Evolutionary conservation across 2,888 invertebrate genomes (phyloP).

Genomic region (Caradrina clavipalpis): DNA sequence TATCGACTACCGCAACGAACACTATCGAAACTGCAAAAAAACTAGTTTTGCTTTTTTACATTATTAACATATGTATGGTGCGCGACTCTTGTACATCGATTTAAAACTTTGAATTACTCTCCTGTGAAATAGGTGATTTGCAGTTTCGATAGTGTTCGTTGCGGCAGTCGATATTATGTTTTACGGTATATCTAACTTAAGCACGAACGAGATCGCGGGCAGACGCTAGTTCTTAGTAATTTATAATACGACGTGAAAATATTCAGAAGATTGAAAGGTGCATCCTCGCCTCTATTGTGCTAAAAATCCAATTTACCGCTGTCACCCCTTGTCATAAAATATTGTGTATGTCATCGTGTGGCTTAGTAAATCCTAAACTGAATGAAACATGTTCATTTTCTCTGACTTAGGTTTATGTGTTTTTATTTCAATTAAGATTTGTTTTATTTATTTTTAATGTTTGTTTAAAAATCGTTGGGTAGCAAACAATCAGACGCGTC

Average conservation of each 20-base stretch:
- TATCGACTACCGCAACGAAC: no score
- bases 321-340: constrained; percentile 58
- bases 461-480: no score
- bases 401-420: constrained; percentile 8
- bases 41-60: no score
- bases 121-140: no score
- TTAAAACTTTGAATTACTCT: no score
- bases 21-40: no score
- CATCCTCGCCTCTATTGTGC: constrained; percentile 22
- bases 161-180: no score
- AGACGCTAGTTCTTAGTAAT: neutral
- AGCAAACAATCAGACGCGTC: no score
- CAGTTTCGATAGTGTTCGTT: no score
- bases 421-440: neutral
- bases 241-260: constrained; percentile 1
- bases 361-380: constrained; percentile 42
- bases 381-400: constrained; percentile 41
- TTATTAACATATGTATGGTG: no score
- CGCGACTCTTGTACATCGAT: no score
- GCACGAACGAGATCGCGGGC: neutral
- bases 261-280: constrained; percentile 27
- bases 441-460: neutral
- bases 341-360: constrained; percentile 32
- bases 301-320: constrained; percentile 50
- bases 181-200: neutral